Conservation (phyloP, 2,113 vertebrate genomes). For the Ailuropoda melanoleuca region DNA sequence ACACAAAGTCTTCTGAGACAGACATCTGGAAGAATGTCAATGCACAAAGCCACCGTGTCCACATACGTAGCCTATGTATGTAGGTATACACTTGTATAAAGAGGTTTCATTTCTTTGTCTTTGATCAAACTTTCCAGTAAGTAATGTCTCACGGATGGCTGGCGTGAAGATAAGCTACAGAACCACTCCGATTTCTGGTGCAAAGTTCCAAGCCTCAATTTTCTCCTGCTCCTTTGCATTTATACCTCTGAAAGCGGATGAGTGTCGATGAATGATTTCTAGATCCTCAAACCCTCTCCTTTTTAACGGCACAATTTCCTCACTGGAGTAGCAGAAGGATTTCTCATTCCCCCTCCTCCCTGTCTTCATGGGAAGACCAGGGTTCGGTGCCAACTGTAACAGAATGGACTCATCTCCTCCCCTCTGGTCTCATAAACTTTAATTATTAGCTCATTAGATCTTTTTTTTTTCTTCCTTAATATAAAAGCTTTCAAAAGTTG, state of each 20-base stretch:
- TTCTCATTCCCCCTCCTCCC: background rate
- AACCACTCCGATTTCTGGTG: background rate
- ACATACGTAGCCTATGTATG: background rate
- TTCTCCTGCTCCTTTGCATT: background rate
- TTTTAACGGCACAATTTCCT: background rate
- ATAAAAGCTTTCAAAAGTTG: slow-evolving; percentile 16
- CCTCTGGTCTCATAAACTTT: background rate
- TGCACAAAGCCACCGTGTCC: background rate
- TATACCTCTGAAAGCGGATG: background rate
- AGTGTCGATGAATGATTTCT: background rate
- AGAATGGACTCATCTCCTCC: slow-evolving; percentile 18
- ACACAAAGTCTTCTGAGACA: background rate
- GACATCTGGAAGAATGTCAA: background rate
- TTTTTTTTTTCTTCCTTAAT: background rate
- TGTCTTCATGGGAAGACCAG: background rate
- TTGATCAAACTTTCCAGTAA: background rate
- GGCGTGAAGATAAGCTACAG: background rate
- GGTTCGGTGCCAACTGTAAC: slow-evolving; percentile 43
- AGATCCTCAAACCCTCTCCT: background rate
- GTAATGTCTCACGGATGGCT: background rate
- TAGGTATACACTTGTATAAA: background rate
- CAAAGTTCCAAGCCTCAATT: background rate
- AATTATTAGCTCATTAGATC: background rate
- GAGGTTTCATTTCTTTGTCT: background rate
- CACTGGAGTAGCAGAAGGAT: background rate